phyloP scores from a whole-genome alignment of 2,113 vertebrate species.

The Chamaetylas fuelleborni region DNA sequence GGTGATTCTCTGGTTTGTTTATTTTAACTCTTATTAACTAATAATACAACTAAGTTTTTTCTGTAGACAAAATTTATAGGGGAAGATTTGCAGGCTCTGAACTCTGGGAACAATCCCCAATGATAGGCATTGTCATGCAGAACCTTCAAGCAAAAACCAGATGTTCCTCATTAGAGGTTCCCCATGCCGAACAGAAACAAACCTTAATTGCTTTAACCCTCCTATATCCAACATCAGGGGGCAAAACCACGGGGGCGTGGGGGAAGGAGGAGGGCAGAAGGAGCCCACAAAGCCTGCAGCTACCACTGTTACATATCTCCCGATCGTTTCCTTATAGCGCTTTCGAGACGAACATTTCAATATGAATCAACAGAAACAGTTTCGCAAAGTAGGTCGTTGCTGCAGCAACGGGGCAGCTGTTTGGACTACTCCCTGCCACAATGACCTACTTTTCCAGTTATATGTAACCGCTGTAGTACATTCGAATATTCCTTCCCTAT shows the following conservation, averaged over 20 bases:
- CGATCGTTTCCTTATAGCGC: slow-evolving; percentile 53
- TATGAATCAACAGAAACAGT: slow-evolving; percentile 79
- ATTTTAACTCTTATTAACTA: background rate
- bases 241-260: background rate
- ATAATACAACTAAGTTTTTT: background rate
- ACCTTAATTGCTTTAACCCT: background rate
- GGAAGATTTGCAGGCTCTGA: background rate
- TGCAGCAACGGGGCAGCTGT: slow-evolving; percentile 74
- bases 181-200: background rate
- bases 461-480: slow-evolving; percentile 60
- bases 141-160: background rate
- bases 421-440: slow-evolving; percentile 76
- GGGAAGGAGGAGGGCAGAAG: too few species aligned
- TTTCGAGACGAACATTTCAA: slow-evolving; percentile 72
- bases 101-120: background rate
- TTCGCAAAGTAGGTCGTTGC: slow-evolving; percentile 84
- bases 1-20: background rate
- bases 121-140: background rate
- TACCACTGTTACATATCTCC: background rate
- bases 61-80: background rate
- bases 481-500: slow-evolving; percentile 57
- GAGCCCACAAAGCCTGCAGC: background rate
- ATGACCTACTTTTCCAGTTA: slow-evolving; percentile 82
- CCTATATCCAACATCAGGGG: background rate
- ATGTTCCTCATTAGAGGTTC: background rate